Evolutionary conservation across 2,113 vertebrate species (phyloP).

Genomic region (Pithys albifrons): DNA sequence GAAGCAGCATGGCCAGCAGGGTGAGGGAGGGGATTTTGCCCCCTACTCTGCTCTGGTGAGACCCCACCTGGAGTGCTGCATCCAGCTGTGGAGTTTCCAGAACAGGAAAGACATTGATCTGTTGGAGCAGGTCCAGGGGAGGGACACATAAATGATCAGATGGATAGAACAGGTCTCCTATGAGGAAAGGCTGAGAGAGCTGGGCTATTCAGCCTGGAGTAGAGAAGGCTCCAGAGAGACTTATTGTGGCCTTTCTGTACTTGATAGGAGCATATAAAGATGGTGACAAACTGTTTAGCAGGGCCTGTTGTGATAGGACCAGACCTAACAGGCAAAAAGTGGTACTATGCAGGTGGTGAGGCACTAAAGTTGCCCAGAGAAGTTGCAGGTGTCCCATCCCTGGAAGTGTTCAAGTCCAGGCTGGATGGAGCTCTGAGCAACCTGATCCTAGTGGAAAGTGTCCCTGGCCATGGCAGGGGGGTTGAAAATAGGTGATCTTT

Average conservation of each 20-base stretch:
- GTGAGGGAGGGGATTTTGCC: neutral
- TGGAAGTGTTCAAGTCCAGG: neutral
- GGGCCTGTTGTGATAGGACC: neutral
- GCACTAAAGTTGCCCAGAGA: neutral
- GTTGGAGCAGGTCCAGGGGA: fast-evolving
- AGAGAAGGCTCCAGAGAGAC: neutral
- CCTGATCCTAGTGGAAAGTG: neutral
- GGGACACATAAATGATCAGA: fast-evolving
- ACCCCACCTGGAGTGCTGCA: neutral
- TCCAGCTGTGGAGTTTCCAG: neutral
- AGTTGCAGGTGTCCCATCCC: fast-evolving
- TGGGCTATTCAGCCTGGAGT: neutral
- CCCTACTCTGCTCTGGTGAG: neutral
- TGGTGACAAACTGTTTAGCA: neutral
- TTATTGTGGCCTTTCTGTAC: neutral
- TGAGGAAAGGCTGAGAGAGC: neutral
- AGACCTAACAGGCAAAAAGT: neutral
- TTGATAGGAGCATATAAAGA: too few species aligned
- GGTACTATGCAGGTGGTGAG: neutral
- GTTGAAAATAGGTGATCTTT: neutral
- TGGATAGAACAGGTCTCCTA: fast-evolving
- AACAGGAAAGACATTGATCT: neutral
- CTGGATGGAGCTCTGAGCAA: neutral
- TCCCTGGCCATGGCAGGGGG: neutral
- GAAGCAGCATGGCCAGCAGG: neutral